phyloP scores from a whole-genome alignment of 2,888 invertebrate species.

The Sycophila texana region DNA sequence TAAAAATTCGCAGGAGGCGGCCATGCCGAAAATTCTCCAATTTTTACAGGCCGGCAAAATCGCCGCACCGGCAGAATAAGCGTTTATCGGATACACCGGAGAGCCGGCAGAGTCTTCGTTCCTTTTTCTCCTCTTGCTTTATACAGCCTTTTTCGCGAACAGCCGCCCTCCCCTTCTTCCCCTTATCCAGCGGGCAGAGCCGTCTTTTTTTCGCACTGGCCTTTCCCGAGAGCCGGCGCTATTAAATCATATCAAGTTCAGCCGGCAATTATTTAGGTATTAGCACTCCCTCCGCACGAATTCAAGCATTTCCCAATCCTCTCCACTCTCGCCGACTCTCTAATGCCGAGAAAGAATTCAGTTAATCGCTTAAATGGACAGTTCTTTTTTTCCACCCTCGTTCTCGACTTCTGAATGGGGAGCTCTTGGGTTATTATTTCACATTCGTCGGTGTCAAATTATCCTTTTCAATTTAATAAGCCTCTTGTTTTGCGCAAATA shows the following conservation, averaged over 20 bases:
- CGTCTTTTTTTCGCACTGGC: constrained; percentile 1
- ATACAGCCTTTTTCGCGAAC: constrained; percentile 49
- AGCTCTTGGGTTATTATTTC: constrained; percentile 28
- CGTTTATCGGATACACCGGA: constrained; percentile 33
- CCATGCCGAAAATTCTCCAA: constrained; percentile 28
- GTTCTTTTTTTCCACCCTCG: constrained; percentile 2
- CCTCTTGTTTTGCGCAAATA: background rate
- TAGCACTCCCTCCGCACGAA: constrained; percentile 62
- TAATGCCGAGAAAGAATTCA: constrained; percentile 50
- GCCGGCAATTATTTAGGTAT: constrained; percentile 72
- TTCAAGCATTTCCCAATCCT: constrained; percentile 27
- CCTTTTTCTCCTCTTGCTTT: constrained; percentile 38
- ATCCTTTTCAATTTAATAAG: background rate
- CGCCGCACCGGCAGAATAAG: constrained; percentile 37
- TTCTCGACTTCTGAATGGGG: constrained; percentile 12
- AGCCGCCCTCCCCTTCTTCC: constrained; percentile 47
- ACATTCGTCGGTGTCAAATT: background rate
- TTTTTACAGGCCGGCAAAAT: constrained; percentile 26
- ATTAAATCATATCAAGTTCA: constrained; percentile 72
- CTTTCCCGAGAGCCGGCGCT: constrained; percentile 54
- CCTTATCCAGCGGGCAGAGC: constrained; percentile 42
- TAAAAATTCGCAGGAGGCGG: background rate
- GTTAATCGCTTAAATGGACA: constrained; percentile 45
- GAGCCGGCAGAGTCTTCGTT: constrained; percentile 2
- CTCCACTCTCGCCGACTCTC: background rate